These are phyloP conservation scores for Pelagia noctiluca DNA, from an alignment of 30 jellyfish, hydroid and myxozoan species.

Conservation along the genomic window DNA sequence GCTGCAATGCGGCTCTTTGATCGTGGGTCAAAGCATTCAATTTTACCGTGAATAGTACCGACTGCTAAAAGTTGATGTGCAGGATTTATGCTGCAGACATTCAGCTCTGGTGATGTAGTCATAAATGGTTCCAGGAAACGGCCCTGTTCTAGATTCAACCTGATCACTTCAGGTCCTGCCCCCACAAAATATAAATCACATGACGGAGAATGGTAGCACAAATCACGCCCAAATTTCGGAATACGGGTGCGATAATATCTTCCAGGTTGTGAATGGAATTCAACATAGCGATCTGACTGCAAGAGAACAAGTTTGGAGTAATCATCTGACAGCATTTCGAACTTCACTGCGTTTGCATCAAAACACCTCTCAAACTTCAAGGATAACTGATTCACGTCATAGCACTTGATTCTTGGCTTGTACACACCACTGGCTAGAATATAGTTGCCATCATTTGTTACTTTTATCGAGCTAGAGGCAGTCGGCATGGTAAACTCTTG, in stretches of 20 bases:
- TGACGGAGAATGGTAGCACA: slow-evolving; percentile 86
- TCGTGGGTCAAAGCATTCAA: slow-evolving; percentile 95
- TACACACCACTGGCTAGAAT: slow-evolving; percentile 94
- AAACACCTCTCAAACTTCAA: slow-evolving; percentile 95
- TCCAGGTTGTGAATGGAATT: slow-evolving; percentile 98
- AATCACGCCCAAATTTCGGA: slow-evolving; percentile 99
- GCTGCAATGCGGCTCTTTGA: slow-evolving; percentile 68
- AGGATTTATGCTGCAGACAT: slow-evolving; percentile 89
- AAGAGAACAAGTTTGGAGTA: slow-evolving; percentile 88
- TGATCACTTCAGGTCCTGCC: slow-evolving; percentile 89
- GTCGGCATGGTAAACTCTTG: slow-evolving; percentile 99
- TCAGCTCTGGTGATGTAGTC: slow-evolving; percentile 73
- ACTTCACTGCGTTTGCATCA: slow-evolving; percentile 90
- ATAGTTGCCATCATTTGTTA: slow-evolving; percentile 86
- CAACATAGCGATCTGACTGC: slow-evolving; percentile 95
- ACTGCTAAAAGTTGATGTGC: slow-evolving; percentile 89
- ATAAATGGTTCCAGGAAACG: slow-evolving; percentile 84
- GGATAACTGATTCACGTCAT: slow-evolving; percentile 88
- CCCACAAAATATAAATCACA: slow-evolving; percentile 97
- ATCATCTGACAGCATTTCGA: slow-evolving; percentile 96
- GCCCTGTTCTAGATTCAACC: slow-evolving; percentile 97
- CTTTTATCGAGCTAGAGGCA: slow-evolving; percentile 81
- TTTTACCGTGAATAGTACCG: slow-evolving; percentile 92
- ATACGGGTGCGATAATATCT: slow-evolving; percentile 98
- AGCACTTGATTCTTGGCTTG: slow-evolving; percentile 94